Evolutionary conservation across 1,140 invertebrate genomes (phyloP), one percentile per base, ranked within the genome.

Genomic region (Cardiocondyla obscurior): DNA sequence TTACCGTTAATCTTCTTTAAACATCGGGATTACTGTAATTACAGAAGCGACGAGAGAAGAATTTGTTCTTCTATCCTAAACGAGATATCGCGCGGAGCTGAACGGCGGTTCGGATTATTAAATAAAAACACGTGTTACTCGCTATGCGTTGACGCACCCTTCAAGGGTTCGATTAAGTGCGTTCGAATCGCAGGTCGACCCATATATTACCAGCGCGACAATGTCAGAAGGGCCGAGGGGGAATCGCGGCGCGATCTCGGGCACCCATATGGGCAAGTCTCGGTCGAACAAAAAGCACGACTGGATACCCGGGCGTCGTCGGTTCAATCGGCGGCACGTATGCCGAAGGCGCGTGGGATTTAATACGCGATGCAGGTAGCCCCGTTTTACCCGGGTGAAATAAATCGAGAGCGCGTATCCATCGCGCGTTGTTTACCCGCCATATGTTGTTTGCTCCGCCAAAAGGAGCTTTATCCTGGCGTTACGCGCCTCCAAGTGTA

Each of bases 391-490:
- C 60, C 53, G 85, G 57, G 44, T 72, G 49, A 46, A 85, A 90
- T 89, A 84, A 89, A 90, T 90, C 86, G 86, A 86, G 84, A 69
- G 42, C 49, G 70, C 46, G 49, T 53, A 76, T 79, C 73, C 70
- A 74, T 53, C 82, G 69, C 69, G 70, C 57, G 73, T n/a, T 86
- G 82, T 88, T 88, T 87, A 39, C 83, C 44, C 81, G 88, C 90
- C 90, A 89, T 88, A 90, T 91, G 90, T 85, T 91, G 86, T 90
- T 90, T 90, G 85, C 83, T 62, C 62, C 62, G 77, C 81, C 79
- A 88, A 91, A 90, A 86, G 89, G 89, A 86, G 83, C 70, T 85
- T 90, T 90, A 85, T 88, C 81, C 58, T 82, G 72, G 84, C 77
- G 84, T 67, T 65, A 30, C 79, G 81, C 55, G 67, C 64, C 19